Base-by-base conservation (phyloP, 2,888 invertebrate genomes). In the Osedax fenrisi region DNA sequence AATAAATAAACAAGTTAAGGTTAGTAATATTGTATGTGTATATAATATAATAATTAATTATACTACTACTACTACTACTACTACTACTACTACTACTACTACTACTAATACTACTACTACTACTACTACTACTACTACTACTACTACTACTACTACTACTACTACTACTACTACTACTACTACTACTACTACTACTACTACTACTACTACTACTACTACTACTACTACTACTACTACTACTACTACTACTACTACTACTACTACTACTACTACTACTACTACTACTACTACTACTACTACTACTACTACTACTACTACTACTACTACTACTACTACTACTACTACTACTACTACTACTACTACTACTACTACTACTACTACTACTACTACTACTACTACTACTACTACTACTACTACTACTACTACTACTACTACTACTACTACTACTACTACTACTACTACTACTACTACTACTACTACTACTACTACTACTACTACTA, bases 111-210 rank as follows among this genome's bases (percentile, higher is more conserved):
- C 67, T 66, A 66, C 67, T 66, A 66, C 67, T 66, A 3, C 67
- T 66, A 66, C 67, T 66, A 66, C 67, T 66, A 3, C 67, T 66
- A 66, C 67, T 66, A 66, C 67, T 66, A 66, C 67, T 13, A 66
- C 67, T 66, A 66, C 67, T 66, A 66, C 67, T 66, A 66, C 2
- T 66, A 66, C 67, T 66, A 66, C 67, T 66, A 66, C 67, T 66
- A 66, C 67, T 66, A 66, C 67, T 66, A 66, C 67, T 66, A 66
- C 67, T 66, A 66, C 67, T 66, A 66, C 67, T 66, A 66, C 67
- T 66, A 66, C 67, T 66, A 66, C 67, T 66, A 66, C 67, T 66
- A 66, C 67, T 66, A 66, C 67, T 66, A 3, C 67, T 66, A 66
- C 67, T 66, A 66, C 67, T 66, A 3, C 67, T 66, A 66, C 67